Evolutionary conservation across 1,140 invertebrate genomes (phyloP).

Genomic region (Drosophila teissieri): DNA sequence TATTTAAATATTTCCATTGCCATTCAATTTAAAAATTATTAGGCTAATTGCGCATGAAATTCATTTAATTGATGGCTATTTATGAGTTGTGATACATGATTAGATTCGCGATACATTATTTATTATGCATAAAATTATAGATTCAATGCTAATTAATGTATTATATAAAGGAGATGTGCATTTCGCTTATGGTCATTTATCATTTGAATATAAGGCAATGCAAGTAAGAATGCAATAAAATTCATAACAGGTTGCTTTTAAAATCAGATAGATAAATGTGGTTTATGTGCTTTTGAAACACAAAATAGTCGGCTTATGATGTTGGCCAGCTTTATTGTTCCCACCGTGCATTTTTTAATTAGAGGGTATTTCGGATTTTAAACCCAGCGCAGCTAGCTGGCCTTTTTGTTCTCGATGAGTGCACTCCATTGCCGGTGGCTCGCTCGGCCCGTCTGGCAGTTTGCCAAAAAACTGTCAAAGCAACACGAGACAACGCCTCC

Average conservation of each 20-base stretch:
- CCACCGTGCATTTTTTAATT: constrained; percentile 1
- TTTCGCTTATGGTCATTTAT: too few relatives aligned
- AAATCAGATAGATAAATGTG: background rate
- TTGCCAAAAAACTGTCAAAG: constrained; percentile 81
- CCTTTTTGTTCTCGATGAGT: constrained; percentile 32
- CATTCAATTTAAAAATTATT: background rate
- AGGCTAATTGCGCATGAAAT: background rate
- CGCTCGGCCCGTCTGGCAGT: constrained; percentile 56
- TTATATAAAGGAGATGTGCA: background rate
- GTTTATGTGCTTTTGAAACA: background rate
- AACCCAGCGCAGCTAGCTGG: background rate
- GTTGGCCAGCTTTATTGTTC: background rate
- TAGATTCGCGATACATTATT: constrained; percentile 1
- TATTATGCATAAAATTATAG: background rate
- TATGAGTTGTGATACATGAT: constrained; percentile 8
- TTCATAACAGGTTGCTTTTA: background rate
- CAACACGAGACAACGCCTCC: constrained; percentile 63
- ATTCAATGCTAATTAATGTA: background rate
- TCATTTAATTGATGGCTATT: constrained; percentile 1
- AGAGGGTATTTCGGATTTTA: constrained; percentile 26
- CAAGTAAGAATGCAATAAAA: too few relatives aligned
- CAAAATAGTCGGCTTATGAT: too few relatives aligned
- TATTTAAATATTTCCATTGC: background rate
- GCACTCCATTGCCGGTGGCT: constrained; percentile 54
- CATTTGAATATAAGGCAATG: too few relatives aligned